Evolutionary conservation across 1,140 invertebrate genomes (phyloP).

Genomic region (Adoxophyes honmai): DNA sequence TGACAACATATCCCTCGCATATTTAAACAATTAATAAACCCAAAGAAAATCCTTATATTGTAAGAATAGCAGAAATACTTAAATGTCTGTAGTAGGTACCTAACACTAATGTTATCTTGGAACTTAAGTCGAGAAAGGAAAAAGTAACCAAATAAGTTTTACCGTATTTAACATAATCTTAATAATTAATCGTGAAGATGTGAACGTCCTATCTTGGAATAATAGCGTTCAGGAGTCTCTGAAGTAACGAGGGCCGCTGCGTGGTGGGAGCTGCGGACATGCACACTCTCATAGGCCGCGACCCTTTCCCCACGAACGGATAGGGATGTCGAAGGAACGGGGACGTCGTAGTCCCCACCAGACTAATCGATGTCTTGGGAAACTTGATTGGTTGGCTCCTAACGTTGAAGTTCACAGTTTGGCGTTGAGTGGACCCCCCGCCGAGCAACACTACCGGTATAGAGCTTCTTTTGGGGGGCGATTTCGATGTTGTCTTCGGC

Average conservation of each 20-base stretch:
- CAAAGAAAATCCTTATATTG: no score
- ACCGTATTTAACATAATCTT: background rate
- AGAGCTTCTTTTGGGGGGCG: constrained; percentile 24
- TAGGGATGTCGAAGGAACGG: constrained; percentile 53
- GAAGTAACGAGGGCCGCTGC: constrained; percentile 39
- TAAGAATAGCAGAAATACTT: no score
- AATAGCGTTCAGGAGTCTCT: constrained; percentile 47
- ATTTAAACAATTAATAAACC: no score
- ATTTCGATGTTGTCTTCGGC: constrained; percentile 18
- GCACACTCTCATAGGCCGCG: constrained; percentile 48
- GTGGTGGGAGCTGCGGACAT: constrained; percentile 37
- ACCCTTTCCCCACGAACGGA: constrained; percentile 43
- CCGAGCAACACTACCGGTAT: constrained; percentile 52
- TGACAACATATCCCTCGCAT: no score
- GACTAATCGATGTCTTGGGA: constrained; percentile 38
- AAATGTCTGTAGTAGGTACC: no score
- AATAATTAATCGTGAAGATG: background rate
- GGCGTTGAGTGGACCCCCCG: constrained; percentile 41
- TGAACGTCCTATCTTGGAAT: constrained; percentile 34
- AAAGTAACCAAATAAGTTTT: background rate
- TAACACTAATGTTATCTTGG: no score
- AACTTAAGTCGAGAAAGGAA: no score
- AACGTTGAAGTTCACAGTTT: constrained; percentile 35
- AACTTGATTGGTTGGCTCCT: constrained; percentile 39
- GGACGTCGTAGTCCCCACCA: constrained; percentile 52